Evolutionary conservation across 2,797 vertebrate genomes (phyloP), one percentile per base, ranked within the genome.

Genomic region (Tachyglossus aculeatus): DNA sequence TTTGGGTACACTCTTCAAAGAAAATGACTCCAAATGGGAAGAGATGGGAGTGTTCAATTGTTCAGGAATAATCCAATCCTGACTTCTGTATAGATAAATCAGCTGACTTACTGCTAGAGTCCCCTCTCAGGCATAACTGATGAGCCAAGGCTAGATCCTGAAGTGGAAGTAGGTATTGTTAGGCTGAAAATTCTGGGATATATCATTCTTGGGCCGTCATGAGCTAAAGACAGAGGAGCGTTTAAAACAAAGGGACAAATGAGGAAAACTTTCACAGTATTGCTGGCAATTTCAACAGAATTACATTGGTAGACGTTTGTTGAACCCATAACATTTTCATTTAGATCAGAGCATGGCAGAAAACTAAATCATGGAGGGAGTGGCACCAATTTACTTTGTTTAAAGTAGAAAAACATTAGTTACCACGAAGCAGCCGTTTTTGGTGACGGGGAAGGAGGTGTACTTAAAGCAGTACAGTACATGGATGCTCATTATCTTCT

Each of bases 41-140:
- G 29, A 16, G 68, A 51, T 45, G 43, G 25, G 56, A 37, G 0
- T 31, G 50, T 67, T 78, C 67, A 77, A 74, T 67, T 43, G 51
- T 72, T 27, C 77, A 68, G 84, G 81, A 74, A 48, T 74, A 61
- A 84, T 80, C 41, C 12, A 62, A 67, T 84, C 74, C 78, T 51
- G 9, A 0, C 53, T 47, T 27, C 79, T 57, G 36, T 48, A 18
- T 66, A 57, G 67, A 67, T 70, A 47, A 61, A 56, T 73, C 61
- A 73, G 67, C 69, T 50, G 38, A 66, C 19, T 64, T 67, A 53
- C 58, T 39, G 57, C 4, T 8, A 34, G 61, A 78, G 66, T 59
- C 76, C 67, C 61, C 73, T 27, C 57, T 81, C 65, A 10, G 34
- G 11, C 52, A 62, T 75, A 19, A 68, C 38, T 27, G 59, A 56